Percentiles rank a stretch among this genome's conserved stretches.
These are phyloP conservation scores for Camponotus pennsylvanicus DNA, from an alignment of 1,140 invertebrate genomes.

Conservation along the genomic window DNA sequence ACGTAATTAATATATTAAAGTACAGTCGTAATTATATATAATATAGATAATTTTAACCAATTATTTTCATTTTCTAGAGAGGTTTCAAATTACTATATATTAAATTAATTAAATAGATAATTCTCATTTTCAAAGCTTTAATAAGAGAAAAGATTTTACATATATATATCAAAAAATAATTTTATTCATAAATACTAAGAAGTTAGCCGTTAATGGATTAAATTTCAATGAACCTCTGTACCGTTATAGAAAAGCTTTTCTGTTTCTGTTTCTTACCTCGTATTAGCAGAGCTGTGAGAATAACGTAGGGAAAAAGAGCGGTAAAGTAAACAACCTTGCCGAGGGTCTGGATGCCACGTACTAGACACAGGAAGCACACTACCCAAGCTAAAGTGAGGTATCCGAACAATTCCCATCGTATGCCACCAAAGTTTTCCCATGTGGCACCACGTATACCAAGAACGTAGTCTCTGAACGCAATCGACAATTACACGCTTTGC, in stretches of 20 bases:
- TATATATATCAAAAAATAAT: background rate
- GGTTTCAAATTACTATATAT: background rate
- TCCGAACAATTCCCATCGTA: constrained; percentile 91
- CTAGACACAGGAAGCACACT: constrained; percentile 90
- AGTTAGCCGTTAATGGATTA: background rate
- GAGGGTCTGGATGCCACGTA: constrained; percentile 90
- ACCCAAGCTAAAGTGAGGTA: constrained; percentile 91
- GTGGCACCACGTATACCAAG: constrained; percentile 87
- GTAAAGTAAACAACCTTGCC: constrained; percentile 95
- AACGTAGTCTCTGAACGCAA: constrained; percentile 88
- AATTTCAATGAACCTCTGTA: background rate
- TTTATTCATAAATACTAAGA: background rate
- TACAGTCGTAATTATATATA: background rate
- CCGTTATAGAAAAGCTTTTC: background rate
- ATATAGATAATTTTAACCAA: too few relatives aligned
- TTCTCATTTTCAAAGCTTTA: too few relatives aligned
- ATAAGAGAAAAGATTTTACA: background rate
- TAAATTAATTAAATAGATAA: background rate
- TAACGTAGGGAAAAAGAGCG: constrained; percentile 92
- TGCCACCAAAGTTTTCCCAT: constrained; percentile 89
- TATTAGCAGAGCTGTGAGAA: constrained; percentile 90
- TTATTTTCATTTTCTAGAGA: background rate
- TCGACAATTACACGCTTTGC: constrained; percentile 62
- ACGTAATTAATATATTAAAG: background rate
- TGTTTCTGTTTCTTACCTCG: constrained; percentile 83